A percentile compares a stretch with the other conserved stretches of the same genome.
These are phyloP conservation scores for Panzeria rudis DNA, from an alignment of 2,888 invertebrate species.

Conservation along the genomic window DNA sequence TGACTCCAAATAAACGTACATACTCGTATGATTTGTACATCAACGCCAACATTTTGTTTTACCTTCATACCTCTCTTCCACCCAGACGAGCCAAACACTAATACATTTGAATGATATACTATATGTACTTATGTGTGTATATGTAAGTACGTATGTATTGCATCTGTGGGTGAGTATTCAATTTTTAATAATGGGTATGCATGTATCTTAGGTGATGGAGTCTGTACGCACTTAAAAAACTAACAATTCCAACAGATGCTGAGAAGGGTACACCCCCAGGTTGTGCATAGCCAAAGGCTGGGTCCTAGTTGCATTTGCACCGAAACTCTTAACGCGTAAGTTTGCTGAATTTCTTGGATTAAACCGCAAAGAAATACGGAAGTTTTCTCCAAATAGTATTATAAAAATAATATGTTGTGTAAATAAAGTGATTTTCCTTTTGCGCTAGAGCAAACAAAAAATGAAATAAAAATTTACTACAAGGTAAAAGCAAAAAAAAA, in stretches of 20 bases:
- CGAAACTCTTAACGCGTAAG: constrained; percentile 82
- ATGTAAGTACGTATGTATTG: constrained; percentile 21
- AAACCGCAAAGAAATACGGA: constrained; percentile 82
- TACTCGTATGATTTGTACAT: constrained; percentile 18
- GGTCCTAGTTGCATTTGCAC: constrained; percentile 83
- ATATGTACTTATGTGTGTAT: constrained; percentile 13
- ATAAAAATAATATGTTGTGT: constrained; percentile 66
- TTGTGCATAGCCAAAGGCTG: constrained; percentile 84
- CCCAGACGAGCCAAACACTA: constrained; percentile 46
- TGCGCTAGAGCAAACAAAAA: constrained; percentile 54
- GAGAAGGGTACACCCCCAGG: constrained; percentile 84
- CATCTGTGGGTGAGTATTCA: constrained; percentile 45
- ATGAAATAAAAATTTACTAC: constrained; percentile 66
- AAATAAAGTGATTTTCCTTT: constrained; percentile 74
- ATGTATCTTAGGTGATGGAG: constrained; percentile 69
- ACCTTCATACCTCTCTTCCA: constrained; percentile 56
- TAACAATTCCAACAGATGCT: constrained; percentile 80
- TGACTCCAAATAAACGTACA: constrained; percentile 7
- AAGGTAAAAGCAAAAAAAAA: constrained; percentile 71
- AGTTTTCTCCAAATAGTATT: constrained; percentile 77
- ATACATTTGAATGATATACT: constrained; percentile 46
- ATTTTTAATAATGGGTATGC: constrained; percentile 54
- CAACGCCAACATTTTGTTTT: constrained; percentile 25
- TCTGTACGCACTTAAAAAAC: constrained; percentile 70
- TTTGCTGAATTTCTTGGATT: constrained; percentile 81